Conservation (phyloP, 2,113 vertebrate species). For the Melierax canorus region DNA sequence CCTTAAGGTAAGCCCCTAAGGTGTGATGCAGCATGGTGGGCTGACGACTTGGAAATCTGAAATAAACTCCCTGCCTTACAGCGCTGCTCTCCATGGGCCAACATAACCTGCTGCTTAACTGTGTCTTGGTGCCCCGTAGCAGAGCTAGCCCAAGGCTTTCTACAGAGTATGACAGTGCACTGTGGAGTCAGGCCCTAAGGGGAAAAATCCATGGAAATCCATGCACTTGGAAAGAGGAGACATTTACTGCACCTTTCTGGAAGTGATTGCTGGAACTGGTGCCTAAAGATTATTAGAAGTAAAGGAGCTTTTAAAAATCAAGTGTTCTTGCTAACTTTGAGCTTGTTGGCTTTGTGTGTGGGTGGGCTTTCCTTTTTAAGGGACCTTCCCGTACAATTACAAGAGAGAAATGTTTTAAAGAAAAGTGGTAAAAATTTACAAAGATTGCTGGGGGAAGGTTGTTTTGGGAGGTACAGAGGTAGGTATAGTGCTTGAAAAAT, state of each 20-base stretch:
- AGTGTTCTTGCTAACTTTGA: not conserved
- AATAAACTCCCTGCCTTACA: not conserved
- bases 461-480: not conserved
- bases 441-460: not conserved
- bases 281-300: not conserved
- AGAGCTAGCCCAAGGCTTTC: not conserved
- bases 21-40: accelerated
- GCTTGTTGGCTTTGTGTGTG: not conserved
- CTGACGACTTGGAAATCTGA: not conserved
- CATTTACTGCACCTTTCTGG: not conserved
- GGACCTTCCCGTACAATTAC: not conserved
- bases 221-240: not conserved
- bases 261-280: not conserved
- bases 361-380: not conserved
- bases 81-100: not conserved
- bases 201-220: not conserved
- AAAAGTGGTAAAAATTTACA: not conserved
- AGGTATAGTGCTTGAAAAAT: not conserved
- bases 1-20: not conserved
- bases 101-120: not conserved
- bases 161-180: not conserved
- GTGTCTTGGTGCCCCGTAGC: accelerated
- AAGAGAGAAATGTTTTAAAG: not conserved
- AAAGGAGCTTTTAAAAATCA: not conserved
- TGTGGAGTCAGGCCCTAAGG: not conserved